Percentiles rank a stretch among this genome's conserved stretches.
These are phyloP conservation scores for Toxonevra muliebris DNA, from an alignment of 2,888 invertebrate genomes.

Conservation along the genomic window DNA sequence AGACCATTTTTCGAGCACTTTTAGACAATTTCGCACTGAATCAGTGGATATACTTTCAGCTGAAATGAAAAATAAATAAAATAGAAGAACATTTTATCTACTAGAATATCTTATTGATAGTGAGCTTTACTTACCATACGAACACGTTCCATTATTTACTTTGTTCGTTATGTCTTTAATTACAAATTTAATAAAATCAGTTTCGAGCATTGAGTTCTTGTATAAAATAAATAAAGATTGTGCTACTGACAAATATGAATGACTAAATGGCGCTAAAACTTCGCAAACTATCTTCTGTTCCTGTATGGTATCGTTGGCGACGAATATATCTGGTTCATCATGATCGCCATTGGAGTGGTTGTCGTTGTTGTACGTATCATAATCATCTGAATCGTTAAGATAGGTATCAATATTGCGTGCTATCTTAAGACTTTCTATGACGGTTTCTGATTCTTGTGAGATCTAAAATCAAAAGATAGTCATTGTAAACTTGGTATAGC, in stretches of 20 bases:
- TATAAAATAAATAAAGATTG: slow-evolving; percentile 66
- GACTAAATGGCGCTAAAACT: slow-evolving; percentile 76
- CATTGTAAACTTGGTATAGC: background rate
- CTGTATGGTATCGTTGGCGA: slow-evolving; percentile 53
- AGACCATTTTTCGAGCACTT: slow-evolving; percentile 83
- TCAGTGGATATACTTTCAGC: slow-evolving; percentile 90
- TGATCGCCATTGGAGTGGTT: slow-evolving; percentile 25
- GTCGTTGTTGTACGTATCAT: slow-evolving; percentile 33
- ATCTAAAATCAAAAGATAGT: slow-evolving; percentile 52
- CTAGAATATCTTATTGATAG: background rate
- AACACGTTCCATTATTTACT: slow-evolving; percentile 69
- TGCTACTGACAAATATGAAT: slow-evolving; percentile 77
- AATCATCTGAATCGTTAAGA: slow-evolving; percentile 43
- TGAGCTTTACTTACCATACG: slow-evolving; percentile 68
- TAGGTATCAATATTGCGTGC: slow-evolving; percentile 50
- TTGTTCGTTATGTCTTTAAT: slow-evolving; percentile 74
- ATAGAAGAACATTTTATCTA: slow-evolving; percentile 1
- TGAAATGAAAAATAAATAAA: slow-evolving; percentile 61
- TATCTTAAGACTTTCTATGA: slow-evolving; percentile 51
- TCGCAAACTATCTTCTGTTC: slow-evolving; percentile 69
- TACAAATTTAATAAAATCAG: slow-evolving; percentile 73
- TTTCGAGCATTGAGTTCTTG: slow-evolving; percentile 70
- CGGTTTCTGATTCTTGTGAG: slow-evolving; percentile 43
- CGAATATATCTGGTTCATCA: slow-evolving; percentile 47
- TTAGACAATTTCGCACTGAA: slow-evolving; percentile 84